These are phyloP conservation scores for Drosophila prostipennis DNA, from an alignment of 2,888 invertebrate species.

Conservation along the genomic window DNA sequence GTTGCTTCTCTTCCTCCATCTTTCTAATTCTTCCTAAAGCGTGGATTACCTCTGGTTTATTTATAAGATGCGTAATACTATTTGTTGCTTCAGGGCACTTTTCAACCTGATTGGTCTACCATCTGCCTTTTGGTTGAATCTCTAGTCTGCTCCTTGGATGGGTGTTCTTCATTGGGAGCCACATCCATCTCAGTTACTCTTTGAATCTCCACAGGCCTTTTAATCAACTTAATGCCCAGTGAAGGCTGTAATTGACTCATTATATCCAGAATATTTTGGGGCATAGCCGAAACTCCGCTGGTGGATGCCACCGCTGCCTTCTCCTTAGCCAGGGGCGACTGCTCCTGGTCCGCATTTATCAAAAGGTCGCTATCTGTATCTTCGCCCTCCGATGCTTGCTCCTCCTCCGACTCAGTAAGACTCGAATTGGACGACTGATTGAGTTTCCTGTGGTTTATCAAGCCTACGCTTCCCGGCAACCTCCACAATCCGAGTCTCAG, in stretches of 20 bases:
- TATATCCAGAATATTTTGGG: conserved; percentile 4
- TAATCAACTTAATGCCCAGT: neutral
- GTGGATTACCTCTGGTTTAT: neutral
- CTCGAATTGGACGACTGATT: neutral
- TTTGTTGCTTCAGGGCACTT: neutral
- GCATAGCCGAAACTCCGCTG: neutral
- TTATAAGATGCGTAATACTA: neutral
- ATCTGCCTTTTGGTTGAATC: no score
- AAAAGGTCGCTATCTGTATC: neutral
- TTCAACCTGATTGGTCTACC: neutral
- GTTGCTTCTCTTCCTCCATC: neutral
- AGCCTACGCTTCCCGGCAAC: neutral
- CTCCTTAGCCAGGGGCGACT: neutral
- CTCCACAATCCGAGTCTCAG: neutral
- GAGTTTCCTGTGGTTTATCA: neutral
- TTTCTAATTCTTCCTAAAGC: neutral
- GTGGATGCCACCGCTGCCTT: neutral
- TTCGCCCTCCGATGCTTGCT: neutral
- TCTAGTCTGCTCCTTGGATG: neutral
- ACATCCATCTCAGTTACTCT: no score
- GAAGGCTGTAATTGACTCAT: conserved; percentile 6
- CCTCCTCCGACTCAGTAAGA: neutral
- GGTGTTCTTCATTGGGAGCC: neutral
- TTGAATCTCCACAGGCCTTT: neutral
- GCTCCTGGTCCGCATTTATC: neutral